These are phyloP conservation scores for Drosophila anomelani DNA, from an alignment of 2,888 invertebrate genomes.

Conservation along the genomic window DNA sequence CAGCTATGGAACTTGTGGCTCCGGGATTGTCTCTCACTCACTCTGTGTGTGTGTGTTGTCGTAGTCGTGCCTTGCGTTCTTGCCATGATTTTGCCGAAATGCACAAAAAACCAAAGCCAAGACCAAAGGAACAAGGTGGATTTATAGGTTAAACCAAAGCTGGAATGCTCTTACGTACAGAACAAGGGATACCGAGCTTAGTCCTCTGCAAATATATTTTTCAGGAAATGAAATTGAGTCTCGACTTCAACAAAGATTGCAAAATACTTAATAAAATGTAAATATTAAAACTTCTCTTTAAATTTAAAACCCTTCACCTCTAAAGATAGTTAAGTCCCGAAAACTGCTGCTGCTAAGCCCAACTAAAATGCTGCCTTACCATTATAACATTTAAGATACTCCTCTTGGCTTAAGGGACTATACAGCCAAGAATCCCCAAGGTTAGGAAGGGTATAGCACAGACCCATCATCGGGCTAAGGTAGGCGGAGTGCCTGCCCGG, in stretches of 20 bases:
- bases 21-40: conserved; percentile 14
- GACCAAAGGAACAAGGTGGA: conserved; percentile 7
- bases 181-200: neutral
- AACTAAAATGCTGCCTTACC: neutral
- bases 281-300: neutral
- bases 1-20: conserved; percentile 42
- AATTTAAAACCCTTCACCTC: neutral
- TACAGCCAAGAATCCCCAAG: neutral
- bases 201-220: neutral
- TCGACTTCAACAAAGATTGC: neutral
- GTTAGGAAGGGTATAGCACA: conserved; percentile 17
- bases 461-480: conserved; percentile 21
- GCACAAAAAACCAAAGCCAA: conserved; percentile 45
- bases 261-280: too few relatives aligned
- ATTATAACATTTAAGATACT: neutral
- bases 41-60: conserved; percentile 39
- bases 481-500: conserved; percentile 16
- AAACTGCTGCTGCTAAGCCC: neutral
- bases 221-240: neutral
- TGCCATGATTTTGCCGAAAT: conserved; percentile 63
- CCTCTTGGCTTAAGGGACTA: neutral
- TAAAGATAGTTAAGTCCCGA: neutral
- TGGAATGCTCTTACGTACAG: neutral
- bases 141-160: neutral
- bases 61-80: conserved; percentile 61